Percentiles rank a stretch among this genome's conserved stretches.
These are phyloP conservation scores for Stomatorhinus ivindoensis DNA, from an alignment of 2,113 vertebrate genomes.

Conservation along the genomic window DNA sequence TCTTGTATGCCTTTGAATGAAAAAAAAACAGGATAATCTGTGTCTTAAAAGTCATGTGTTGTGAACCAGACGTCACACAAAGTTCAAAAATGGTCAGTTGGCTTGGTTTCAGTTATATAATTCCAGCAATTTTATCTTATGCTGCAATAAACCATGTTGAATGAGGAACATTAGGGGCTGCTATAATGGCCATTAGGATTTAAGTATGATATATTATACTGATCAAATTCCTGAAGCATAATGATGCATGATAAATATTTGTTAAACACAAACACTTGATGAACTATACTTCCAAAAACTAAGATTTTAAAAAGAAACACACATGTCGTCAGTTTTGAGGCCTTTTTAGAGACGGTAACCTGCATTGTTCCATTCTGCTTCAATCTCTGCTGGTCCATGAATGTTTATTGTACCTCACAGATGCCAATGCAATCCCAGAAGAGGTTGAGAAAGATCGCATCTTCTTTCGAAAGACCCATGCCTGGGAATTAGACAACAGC, in stretches of 20 bases:
- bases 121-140: neutral
- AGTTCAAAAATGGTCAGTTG: neutral
- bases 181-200: neutral
- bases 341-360: neutral
- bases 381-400: neutral
- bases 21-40: neutral
- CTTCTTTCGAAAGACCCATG: neutral
- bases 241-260: conserved; percentile 4
- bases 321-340: neutral
- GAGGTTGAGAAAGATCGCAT: neutral
- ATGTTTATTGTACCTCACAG: neutral
- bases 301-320: neutral
- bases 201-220: neutral
- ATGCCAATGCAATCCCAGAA: neutral
- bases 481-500: neutral
- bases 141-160: neutral
- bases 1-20: neutral
- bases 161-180: neutral
- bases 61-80: neutral
- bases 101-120: neutral
- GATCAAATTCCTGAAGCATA: conserved; percentile 9
- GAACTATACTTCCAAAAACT: neutral
- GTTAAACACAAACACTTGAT: neutral
- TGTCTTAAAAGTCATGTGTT: neutral
- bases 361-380: neutral